Evolutionary conservation across 2,113 vertebrate species (phyloP), one percentile per base, ranked within the genome.

Genomic region (Panthera leo): DNA sequence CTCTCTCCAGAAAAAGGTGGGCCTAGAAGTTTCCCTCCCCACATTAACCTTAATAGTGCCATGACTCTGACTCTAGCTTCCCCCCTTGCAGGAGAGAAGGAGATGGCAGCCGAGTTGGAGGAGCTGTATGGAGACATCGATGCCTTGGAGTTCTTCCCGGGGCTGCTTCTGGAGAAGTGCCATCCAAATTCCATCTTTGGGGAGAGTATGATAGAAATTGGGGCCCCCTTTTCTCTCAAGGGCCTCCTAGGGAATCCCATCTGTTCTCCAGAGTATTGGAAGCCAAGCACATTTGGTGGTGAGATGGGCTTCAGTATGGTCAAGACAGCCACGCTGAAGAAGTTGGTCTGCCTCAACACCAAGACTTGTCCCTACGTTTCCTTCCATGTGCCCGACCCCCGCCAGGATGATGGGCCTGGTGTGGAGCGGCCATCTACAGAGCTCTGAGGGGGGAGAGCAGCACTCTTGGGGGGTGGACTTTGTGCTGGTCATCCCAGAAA

Each of bases 151-250:
- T 99, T 99, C 96, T 99, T 99, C 90, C 98, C 97, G 0, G 99
- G 99, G 11, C 65, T 99, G 71, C 63, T 99, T 95, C 98, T 99
- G 12, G 99, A 99, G 98, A 99, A 99, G 95, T 98, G 99, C 0
- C 99, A 98, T 4, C 96, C 98, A 3, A 97, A 98, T 0, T 91
- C 98, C 3, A 99, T 99, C 86, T 99, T 99, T 97, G 99, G 99
- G n/a, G 99, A 99, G 97, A 99, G 99, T 92, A 99, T 99, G 99
- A 99, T 99, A 87, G 99, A 99, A 98, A 99, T 99, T 0, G 99
- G 99, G 7, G 99, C 99, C 36, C 99, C 99, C 0, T 99, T 99
- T 97, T 99, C 99, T 71, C 98, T 99, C 92, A 99, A 99, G 98
- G 99, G 99, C 63, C 99, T 99, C n/a, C 48, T 99, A 71, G 99